phyloP scores from a whole-genome alignment of 2,113 vertebrate genomes.

The Heterochromis multidens region DNA sequence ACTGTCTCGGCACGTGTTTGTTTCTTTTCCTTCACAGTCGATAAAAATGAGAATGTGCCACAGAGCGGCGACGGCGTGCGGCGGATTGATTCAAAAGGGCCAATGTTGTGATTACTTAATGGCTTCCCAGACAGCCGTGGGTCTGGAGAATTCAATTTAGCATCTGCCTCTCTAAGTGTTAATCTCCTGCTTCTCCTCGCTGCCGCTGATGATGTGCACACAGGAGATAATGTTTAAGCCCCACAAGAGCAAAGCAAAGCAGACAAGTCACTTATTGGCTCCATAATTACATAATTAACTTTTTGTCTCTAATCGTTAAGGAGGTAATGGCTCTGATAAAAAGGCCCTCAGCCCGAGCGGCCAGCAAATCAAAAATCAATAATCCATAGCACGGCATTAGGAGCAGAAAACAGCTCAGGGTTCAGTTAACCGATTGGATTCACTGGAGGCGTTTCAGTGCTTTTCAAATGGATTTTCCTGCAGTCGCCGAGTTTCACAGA shows the following conservation, averaged over 20 bases:
- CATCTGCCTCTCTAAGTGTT: constrained; percentile 83
- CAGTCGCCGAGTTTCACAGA: no score
- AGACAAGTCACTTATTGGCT: constrained; percentile 96
- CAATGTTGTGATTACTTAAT: constrained; percentile 94
- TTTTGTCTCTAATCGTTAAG: constrained; percentile 98
- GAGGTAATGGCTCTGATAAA: constrained; percentile 96
- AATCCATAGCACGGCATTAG: constrained; percentile 92
- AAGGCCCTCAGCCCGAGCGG: constrained; percentile 88
- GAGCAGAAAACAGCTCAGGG: constrained; percentile 69
- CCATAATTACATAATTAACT: constrained; percentile 99
- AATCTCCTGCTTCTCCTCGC: constrained; percentile 73
- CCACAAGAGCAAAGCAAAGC: constrained; percentile 92
- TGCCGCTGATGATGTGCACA: constrained; percentile 83
- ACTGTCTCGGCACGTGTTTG: neutral
- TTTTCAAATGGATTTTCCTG: constrained; percentile 82
- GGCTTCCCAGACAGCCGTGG: constrained; percentile 88
- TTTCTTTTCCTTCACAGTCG: neutral
- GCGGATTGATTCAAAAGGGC: constrained; percentile 85
- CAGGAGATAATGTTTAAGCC: constrained; percentile 92
- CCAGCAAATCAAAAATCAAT: constrained; percentile 97
- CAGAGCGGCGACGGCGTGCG: constrained; percentile 40
- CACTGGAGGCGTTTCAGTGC: constrained; percentile 43
- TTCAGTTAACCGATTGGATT: constrained; percentile 37
- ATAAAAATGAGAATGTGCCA: neutral
- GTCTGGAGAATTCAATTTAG: constrained; percentile 90